Base-by-base conservation (phyloP, 2,797 vertebrate genomes). In the Mormyrops boulengeri region DNA sequence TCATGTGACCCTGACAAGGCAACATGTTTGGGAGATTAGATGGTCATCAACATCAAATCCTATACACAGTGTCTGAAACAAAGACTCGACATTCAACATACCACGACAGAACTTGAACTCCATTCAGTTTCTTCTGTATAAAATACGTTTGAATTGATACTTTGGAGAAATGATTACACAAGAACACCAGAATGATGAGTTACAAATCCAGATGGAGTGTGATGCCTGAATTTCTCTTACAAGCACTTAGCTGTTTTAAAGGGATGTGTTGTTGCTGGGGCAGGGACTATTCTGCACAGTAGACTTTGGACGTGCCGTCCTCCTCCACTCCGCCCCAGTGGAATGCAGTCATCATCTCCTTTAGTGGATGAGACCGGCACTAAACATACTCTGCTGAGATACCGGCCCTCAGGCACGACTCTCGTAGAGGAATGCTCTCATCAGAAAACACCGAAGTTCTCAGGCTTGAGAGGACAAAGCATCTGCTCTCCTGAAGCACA, bases 301-400 rank as follows among this genome's bases (percentile, higher is more conserved):
- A 47, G 34, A 44, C n/a, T 4, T 47, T 19, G 34, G 17, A 60
- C 1, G 1, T 57, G 30, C 14, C 38, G 38, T 55, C 55, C 52
- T 17, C 2, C 53, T 14, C 85, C 85, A 19, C 53, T 85, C 60
- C n/a, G n/a, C 8, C 87, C 87, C 34, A 66, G 44, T 22, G n/a
- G 87, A 88, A 88, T 41, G 52, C 85, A 60, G 57, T 60, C 85
- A 87, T 87, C 19, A 52, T 87, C 85, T 57, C 50, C 53, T 60
- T 87, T 87, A 87, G 38, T 22, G 57, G 87, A 88, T 19, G 44
- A 44, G 87, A 69, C 87, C 19, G 26, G 87, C 55, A 22, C 52
- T 88, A 69, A 69, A 41, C 86, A 66, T 66, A 57, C 85, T 87
- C 85, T 53, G 50, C 50, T 30, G 49, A 26, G 85, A 86, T 30